Conservation (phyloP, 2,113 vertebrate genomes). For the Thamnaconus septentrionalis region DNA sequence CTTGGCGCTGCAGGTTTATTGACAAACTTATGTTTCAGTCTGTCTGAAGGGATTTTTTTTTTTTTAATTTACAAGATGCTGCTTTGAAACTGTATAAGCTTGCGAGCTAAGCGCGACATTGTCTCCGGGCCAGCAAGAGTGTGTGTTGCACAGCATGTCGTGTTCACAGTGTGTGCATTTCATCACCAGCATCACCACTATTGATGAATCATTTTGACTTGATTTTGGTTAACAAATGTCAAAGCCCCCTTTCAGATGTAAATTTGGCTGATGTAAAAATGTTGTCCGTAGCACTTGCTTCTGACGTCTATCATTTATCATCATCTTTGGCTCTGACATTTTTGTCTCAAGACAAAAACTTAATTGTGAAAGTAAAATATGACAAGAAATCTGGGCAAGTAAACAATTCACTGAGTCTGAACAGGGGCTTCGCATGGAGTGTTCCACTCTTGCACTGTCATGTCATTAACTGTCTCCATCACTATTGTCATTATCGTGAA, state of each 20-base stretch:
- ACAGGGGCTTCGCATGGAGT: slow-evolving; percentile 70
- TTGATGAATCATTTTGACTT: slow-evolving; percentile 39
- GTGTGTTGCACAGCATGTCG: slow-evolving; percentile 63
- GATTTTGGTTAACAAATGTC: slow-evolving; percentile 58
- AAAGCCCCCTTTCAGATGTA: slow-evolving; percentile 59
- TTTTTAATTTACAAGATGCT: slow-evolving; percentile 15
- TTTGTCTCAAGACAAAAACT: background rate
- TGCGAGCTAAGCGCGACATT: slow-evolving; percentile 32
- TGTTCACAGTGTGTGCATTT: slow-evolving; percentile 65
- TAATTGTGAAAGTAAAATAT: background rate
- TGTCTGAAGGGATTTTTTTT: slow-evolving; percentile 3
- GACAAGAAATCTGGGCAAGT: background rate
- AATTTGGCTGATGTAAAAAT: slow-evolving; percentile 15
- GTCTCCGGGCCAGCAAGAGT: slow-evolving; percentile 41
- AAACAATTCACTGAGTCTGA: slow-evolving; percentile 51
- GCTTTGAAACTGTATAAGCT: slow-evolving; percentile 30
- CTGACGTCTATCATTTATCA: background rate
- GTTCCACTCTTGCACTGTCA: slow-evolving; percentile 51
- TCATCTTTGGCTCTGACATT: background rate
- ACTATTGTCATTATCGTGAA: slow-evolving; percentile 39
- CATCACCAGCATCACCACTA: slow-evolving; percentile 57
- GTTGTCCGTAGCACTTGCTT: background rate
- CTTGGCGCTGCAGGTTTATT: background rate
- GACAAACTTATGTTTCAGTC: background rate
- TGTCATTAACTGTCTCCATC: slow-evolving; percentile 47